Evolutionary conservation across 2,888 invertebrate genomes (phyloP), one percentile per base, ranked within the genome.

Genomic region (Empis stercorea): DNA sequence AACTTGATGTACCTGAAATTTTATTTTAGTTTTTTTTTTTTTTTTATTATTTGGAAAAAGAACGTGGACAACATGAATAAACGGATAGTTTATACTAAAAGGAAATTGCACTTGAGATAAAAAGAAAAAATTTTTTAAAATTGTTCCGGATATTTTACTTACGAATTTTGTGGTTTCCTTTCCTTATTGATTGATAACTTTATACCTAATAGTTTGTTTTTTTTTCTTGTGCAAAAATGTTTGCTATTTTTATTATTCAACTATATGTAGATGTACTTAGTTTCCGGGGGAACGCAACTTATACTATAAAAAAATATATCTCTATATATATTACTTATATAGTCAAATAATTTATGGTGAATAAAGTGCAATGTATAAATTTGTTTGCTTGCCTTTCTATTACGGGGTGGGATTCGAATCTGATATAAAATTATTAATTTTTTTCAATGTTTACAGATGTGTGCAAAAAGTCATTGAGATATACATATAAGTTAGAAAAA

Each of bases 51-150:
- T 32, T 32, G 7, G 13, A 32, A 4, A 32, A 32, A 4, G 27
- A 27, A 40, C 40, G 40, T 40, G 40, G 27, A 23, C 40, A 27
- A 23, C 14, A 27, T 40, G 23, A 40, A 20, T 40, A 40, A 40
- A 4, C 27, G 40, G n/a, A 40, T 23, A 27, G 23, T 27, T 27
- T 20, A n/a, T 40, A 14, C 40, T 55, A 48, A 49, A 54, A 54
- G 55, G 55, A 55, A 55, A 55, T 55, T 55, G 55, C 54, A 55
- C 55, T 55, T 51, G 49, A 54, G 51, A 52, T 52, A 54, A 55
- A 51, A 51, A 51, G 52, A 54, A 43, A 30, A 14, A 30, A 30
- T 43, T 43, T 30, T 47, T 43, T 44, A 30, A 55, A 51, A 54
- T 53, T 51, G 50, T 55, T 56, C 54, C 54, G 52, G 54, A 50